These are phyloP conservation scores for Campylomormyrus tamandua DNA, from an alignment of 2,113 vertebrate species.

Conservation along the genomic window DNA sequence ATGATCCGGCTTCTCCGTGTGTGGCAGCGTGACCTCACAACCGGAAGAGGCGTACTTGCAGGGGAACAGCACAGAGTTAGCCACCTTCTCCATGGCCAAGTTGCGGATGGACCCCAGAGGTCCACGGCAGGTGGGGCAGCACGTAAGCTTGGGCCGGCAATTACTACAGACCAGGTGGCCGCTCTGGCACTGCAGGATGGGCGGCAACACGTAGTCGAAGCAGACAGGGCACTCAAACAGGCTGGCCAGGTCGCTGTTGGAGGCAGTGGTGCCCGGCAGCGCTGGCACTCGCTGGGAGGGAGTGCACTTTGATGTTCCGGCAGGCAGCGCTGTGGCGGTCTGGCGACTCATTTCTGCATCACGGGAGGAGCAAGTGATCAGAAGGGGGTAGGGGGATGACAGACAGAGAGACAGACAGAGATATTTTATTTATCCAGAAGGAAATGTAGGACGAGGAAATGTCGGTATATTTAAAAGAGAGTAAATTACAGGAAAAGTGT, in stretches of 20 bases:
- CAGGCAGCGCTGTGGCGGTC: slow-evolving; percentile 74
- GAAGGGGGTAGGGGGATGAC: slow-evolving; percentile 58
- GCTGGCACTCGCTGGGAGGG: slow-evolving; percentile 74
- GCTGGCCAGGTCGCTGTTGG: slow-evolving; percentile 80
- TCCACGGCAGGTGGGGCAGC: slow-evolving; percentile 74
- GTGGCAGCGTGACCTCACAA: slow-evolving; percentile 75
- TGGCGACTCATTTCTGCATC: slow-evolving; percentile 82
- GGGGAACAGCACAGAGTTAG: slow-evolving; percentile 78
- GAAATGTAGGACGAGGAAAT: not conserved
- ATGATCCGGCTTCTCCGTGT: slow-evolving; percentile 77
- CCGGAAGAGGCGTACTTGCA: slow-evolving; percentile 78
- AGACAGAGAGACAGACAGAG: no score
- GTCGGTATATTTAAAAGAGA: not conserved
- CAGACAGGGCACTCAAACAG: slow-evolving; percentile 79
- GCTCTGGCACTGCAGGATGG: slow-evolving; percentile 78
- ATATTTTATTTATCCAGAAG: no score
- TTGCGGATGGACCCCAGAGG: slow-evolving; percentile 76
- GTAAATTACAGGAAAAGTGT: not conserved
- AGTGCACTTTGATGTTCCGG: slow-evolving; percentile 76
- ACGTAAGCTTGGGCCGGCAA: slow-evolving; percentile 78
- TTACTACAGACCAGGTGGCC: slow-evolving; percentile 79
- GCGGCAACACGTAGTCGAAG: slow-evolving; percentile 79
- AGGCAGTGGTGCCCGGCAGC: slow-evolving; percentile 75
- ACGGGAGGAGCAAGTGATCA: slow-evolving; percentile 72
- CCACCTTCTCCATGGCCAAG: slow-evolving; percentile 81